Evolutionary conservation across 2,113 vertebrate genomes (phyloP), one percentile per base, ranked within the genome.

Genomic region (Indri indri): DNA sequence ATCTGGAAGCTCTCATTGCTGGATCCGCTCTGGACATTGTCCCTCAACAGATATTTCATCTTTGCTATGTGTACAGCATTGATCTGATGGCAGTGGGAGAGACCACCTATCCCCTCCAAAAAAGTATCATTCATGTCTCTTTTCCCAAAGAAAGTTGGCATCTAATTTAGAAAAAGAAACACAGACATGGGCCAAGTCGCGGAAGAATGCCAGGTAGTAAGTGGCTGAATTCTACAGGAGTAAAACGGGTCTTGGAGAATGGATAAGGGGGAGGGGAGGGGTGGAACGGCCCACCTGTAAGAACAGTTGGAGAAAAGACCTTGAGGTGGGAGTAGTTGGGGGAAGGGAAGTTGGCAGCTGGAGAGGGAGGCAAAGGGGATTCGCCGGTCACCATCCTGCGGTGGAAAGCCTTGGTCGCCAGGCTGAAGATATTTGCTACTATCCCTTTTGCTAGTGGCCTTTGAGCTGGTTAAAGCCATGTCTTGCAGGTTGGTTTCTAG

Each of bases 381-480:
- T 8, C 0, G 42, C 61, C 0, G 0, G 12, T 2, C 45, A 27
- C 66, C 32, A 18, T 20, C 32, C 47, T 7, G 22, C 1, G 1
- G 7, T 11, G 10, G 37, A 27, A 32, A 91, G 70, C 20, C 90
- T 47, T 63, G 30, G 17, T 8, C 13, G 30, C 50, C 32, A 27
- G 50, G 40, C 90, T 70, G 32, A 47, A 40, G 45, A 3, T 22
- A 7, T 42, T 23, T 6, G 0, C 27, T 18, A 3, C 13, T 34
- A 37, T 11, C 30, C 23, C 34, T 45, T 82, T 20, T 77, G 45
- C 80, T 79, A 77, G 22, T 34, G 61, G 54, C 27, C 68, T 27
- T 40, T 47, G 59, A 52, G 27, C 71, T 54, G 74, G n/a, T 52
- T 54, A 61, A 66, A 54, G 8, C 18, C 45, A 20, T 22, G 9